Evolutionary conservation across 2,888 invertebrate genomes (phyloP), one percentile per base, ranked within the genome.

Genomic region (Epirrhoe alternata): DNA sequence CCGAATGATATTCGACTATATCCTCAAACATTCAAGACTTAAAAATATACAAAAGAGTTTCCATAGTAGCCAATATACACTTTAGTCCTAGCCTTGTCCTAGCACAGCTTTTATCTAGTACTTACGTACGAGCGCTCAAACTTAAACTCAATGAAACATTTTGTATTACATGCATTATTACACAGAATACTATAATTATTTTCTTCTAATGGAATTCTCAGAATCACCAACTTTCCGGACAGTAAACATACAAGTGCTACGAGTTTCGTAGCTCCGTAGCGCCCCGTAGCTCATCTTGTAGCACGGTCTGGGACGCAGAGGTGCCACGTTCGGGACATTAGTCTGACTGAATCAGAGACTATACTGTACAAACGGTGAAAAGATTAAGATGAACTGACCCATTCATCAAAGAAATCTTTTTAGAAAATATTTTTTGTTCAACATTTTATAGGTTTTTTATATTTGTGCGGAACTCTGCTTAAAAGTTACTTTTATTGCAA

Each of bases 261-360:
- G 63, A 63, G 47, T 49, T 55, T 55, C 55, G 61, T 61, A 55
- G 55, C 55, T 10, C 60, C 42, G 42, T 51, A 59, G 59, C 59
- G 14, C 59, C n/a, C n/a, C 31, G 30, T 56, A 56, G 45, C 30
- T 51, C 38, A 57, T 53, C 57, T 57, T 33, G 63, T 52, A 52
- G 55, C 62, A 51, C 55, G 62, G 12, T 60, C 49, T 47, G 7
- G 7, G 16, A 16, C 42, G 30, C 30, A 5, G 24, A 51, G 51
- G 24, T 30, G 51, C 30, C 24, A 51, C 24, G 24, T 30, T 30
- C 30, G 5, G 51, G 24, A 51, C 24, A 30, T 51, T 30, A 47
- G 47, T 47, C 47, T 16, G 47, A 47, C 47, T 16, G 47, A 47
- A 16, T 47, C 47, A 16, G 16, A 14, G 16, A 14, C 16, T 47